These are phyloP conservation scores for Caranx ignobilis DNA, from an alignment of 2,113 vertebrate genomes.

Conservation along the genomic window DNA sequence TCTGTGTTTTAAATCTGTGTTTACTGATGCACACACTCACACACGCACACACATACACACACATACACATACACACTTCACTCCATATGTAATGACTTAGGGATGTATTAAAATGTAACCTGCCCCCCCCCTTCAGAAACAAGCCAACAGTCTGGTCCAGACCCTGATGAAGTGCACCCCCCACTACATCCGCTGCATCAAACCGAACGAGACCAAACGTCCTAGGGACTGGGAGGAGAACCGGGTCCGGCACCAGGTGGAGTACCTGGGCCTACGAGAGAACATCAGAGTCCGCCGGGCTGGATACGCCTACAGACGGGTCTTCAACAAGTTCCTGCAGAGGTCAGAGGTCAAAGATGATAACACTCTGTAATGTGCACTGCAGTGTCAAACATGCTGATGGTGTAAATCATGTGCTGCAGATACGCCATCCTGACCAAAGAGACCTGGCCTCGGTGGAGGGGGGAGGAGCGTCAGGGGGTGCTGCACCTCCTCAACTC, in stretches of 20 bases:
- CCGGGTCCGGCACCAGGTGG: conserved; percentile 86
- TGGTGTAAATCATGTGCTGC: background rate
- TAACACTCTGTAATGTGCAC: accelerated
- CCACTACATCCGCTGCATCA: conserved; percentile 90
- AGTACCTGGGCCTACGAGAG: conserved; percentile 87
- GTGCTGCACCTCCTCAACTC: conserved; percentile 87
- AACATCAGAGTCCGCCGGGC: conserved; percentile 88
- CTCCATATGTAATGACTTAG: too few species aligned
- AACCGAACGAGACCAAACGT: conserved; percentile 88
- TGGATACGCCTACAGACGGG: conserved; percentile 85
- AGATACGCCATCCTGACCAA: conserved; percentile 89
- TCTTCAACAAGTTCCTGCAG: conserved; percentile 86
- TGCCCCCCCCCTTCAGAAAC: conserved; percentile 76
- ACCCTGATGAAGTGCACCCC: conserved; percentile 89
- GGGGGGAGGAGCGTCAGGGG: conserved; percentile 83
- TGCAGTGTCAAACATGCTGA: background rate
- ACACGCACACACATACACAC: too few species aligned
- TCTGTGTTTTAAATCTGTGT: too few species aligned
- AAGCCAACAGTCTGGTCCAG: conserved; percentile 87
- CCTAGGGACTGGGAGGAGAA: conserved; percentile 88
- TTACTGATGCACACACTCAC: too few species aligned
- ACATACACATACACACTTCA: too few species aligned
- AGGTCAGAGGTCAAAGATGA: conserved; percentile 70
- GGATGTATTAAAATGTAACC: too few species aligned
- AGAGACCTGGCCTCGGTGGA: conserved; percentile 87